Conservation (phyloP, 1,140 invertebrate species). For the Elymnias hypermnestra region DNA sequence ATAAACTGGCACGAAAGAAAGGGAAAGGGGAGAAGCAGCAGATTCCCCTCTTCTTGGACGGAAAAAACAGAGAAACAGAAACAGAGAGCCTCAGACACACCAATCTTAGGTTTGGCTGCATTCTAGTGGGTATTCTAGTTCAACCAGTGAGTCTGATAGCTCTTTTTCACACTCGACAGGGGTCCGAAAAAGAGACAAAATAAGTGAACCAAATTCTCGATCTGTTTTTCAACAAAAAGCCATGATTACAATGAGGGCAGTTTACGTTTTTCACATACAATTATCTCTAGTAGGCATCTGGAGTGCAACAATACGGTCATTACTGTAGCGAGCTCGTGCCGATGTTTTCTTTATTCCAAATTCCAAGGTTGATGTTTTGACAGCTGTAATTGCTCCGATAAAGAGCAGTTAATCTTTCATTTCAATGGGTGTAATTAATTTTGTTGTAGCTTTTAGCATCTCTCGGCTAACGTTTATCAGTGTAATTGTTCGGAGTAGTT, state of each 20-base stretch:
- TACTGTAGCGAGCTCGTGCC: constrained; percentile 38
- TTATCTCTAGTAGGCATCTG: constrained; percentile 42
- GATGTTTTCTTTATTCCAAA: constrained; percentile 50
- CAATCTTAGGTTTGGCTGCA: no score
- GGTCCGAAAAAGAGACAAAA: no score
- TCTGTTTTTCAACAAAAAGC: no score
- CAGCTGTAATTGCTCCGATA: constrained; percentile 46
- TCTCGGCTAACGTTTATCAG: constrained; percentile 19
- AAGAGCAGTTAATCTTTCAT: constrained; percentile 40
- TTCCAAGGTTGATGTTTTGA: constrained; percentile 62
- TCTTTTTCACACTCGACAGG: no score
- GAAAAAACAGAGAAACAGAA: no score
- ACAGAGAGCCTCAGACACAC: no score
- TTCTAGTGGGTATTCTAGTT: no score
- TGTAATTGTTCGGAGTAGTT: constrained; percentile 9
- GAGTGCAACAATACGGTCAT: constrained; percentile 52
- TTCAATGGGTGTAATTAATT: constrained; percentile 40
- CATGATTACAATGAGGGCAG: constrained; percentile 54
- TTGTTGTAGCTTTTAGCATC: constrained; percentile 23
- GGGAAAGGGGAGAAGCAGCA: no score
- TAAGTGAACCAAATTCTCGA: no score
- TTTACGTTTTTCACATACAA: constrained; percentile 46
- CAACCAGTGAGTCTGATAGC: no score
- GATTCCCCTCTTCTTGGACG: no score
- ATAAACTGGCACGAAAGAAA: no score